phyloP scores from a whole-genome alignment of 2,113 vertebrate genomes.

The Sapajus apella region DNA sequence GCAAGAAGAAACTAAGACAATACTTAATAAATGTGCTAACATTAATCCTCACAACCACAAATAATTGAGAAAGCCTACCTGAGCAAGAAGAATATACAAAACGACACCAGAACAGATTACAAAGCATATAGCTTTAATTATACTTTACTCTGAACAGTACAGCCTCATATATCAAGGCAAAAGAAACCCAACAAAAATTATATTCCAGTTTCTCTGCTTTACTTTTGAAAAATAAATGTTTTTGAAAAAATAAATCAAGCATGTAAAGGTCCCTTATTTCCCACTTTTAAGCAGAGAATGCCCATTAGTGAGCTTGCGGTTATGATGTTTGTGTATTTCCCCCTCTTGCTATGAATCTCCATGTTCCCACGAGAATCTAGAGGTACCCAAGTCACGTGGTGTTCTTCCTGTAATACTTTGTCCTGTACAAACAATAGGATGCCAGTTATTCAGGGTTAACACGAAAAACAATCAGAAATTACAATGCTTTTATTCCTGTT shows the following conservation, averaged over 20 bases:
- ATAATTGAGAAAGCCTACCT: background rate
- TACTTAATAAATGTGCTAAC: background rate
- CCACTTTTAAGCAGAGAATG: conserved; percentile 39
- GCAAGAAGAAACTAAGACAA: background rate
- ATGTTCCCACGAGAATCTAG: conserved; percentile 74
- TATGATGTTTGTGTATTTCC: conserved; percentile 42
- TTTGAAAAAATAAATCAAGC: conserved; percentile 36
- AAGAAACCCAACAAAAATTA: background rate
- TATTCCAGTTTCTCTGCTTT: background rate
- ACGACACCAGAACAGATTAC: background rate
- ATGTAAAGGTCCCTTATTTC: background rate
- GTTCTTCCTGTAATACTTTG: conserved; percentile 71
- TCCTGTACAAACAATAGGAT: conserved; percentile 69
- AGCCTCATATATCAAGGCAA: background rate
- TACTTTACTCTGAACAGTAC: background rate
- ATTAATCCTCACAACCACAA: background rate
- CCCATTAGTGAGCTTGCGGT: conserved; percentile 62
- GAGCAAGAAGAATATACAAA: background rate
- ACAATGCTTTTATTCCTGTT: conserved; percentile 57
- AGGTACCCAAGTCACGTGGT: conserved; percentile 63
- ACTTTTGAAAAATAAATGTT: conserved; percentile 36
- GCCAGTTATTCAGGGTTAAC: conserved; percentile 50
- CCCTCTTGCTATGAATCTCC: conserved; percentile 37
- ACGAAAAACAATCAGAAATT: conserved; percentile 59
- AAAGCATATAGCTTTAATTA: background rate